Percentiles rank a stretch among this genome's conserved stretches.
These are phyloP conservation scores for Percopsis transmontana DNA, from an alignment of 2,113 vertebrate genomes.

Conservation along the genomic window DNA sequence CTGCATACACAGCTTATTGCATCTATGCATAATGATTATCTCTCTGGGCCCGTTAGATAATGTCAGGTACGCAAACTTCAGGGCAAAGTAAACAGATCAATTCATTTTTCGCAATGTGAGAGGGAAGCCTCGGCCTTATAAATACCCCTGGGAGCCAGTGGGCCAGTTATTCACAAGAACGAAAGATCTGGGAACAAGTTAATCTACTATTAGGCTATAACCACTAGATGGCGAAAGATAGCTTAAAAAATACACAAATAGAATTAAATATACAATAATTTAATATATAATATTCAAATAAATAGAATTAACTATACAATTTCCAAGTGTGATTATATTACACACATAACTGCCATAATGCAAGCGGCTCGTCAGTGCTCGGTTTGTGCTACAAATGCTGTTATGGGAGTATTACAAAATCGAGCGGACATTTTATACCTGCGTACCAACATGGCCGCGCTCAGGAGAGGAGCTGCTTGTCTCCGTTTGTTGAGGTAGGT, in stretches of 20 bases:
- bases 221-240: slow-evolving; percentile 23
- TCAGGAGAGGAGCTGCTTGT: slow-evolving; percentile 31
- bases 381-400: slow-evolving; percentile 54
- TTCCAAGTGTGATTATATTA: not conserved
- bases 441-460: slow-evolving; percentile 68
- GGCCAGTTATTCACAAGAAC: not conserved
- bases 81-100: slow-evolving; percentile 52
- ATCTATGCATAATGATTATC: slow-evolving; percentile 36
- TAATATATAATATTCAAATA: too few relatives aligned
- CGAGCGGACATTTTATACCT: slow-evolving; percentile 55
- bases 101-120: slow-evolving; percentile 21
- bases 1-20: not conserved
- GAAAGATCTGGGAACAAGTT: not conserved
- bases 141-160: slow-evolving; percentile 25
- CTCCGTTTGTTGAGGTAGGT: slow-evolving; percentile 67
- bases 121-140: slow-evolving; percentile 34
- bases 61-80: slow-evolving; percentile 29
- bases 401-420: slow-evolving; percentile 44
- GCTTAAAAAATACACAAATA: not conserved
- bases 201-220: not conserved
- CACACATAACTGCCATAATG: slow-evolving; percentile 28
- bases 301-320: not conserved
- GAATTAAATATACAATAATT: not conserved
- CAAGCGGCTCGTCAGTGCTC: slow-evolving; percentile 62
- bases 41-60: slow-evolving; percentile 38